A percentile compares a stretch with the other conserved stretches of the same genome.
phyloP scores from a whole-genome alignment of 1,140 invertebrate species.

The Planococcus citri region DNA sequence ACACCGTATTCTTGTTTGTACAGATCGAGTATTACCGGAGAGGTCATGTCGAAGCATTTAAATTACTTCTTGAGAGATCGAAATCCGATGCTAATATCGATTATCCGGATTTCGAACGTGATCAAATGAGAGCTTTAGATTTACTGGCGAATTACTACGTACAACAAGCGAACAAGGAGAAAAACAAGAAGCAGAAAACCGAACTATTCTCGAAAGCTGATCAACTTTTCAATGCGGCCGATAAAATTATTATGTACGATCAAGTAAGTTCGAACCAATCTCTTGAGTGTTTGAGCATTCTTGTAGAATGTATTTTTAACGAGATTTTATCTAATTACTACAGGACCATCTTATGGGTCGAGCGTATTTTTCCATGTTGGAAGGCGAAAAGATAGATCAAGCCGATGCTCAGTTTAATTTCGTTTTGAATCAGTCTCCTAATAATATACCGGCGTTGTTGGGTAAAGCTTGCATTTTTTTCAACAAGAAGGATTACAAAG shows the following conservation, averaged over 20 bases:
- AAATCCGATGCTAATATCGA: conserved; percentile 73
- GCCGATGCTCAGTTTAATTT: conserved; percentile 99
- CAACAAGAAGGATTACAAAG: conserved; percentile 85
- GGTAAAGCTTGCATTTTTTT: conserved; percentile 98
- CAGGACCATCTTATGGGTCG: conserved; percentile 91
- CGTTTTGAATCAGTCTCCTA: conserved; percentile 87
- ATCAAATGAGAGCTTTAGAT: conserved; percentile 92
- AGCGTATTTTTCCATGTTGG: conserved; percentile 94
- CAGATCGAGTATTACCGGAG: conserved; percentile 95
- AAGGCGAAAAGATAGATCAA: conserved; percentile 99
- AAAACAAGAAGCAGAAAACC: conserved; percentile 87
- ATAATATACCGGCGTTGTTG: conserved; percentile 90
- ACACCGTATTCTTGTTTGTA: not conserved
- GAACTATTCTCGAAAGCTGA: conserved; percentile 96
- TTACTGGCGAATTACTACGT: conserved; percentile 97
- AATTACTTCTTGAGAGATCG: conserved; percentile 82
- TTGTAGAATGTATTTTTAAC: not conserved
- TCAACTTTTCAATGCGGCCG: conserved; percentile 90
- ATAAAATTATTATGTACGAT: conserved; percentile 99
- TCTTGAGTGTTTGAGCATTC: not conserved
- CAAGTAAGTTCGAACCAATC: conserved; percentile 50
- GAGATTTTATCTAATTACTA: conserved; percentile 24
- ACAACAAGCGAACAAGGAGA: conserved; percentile 87
- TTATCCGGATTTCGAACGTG: conserved; percentile 86
- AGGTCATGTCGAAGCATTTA: conserved; percentile 82